Percentiles rank a stretch among this genome's conserved stretches.
These are phyloP conservation scores for Corythoichthys intestinalis DNA, from an alignment of 2,113 vertebrate species.

Conservation along the genomic window DNA sequence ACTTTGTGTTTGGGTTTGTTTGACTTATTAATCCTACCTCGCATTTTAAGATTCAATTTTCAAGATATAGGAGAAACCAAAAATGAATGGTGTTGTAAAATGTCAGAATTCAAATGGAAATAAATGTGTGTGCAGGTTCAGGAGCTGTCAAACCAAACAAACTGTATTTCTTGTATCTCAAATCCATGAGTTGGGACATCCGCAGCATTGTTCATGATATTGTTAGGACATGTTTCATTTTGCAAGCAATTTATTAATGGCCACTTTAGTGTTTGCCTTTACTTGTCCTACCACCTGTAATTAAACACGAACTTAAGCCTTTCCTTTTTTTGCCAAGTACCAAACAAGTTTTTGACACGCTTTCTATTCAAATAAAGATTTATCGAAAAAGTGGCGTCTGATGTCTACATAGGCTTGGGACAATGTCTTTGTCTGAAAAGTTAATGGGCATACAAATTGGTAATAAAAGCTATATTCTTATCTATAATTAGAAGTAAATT, in stretches of 20 bases:
- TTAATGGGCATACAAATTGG: no score
- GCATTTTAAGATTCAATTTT: neutral
- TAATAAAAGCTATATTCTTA: no score
- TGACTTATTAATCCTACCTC: neutral
- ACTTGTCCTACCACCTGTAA: conserved; percentile 5
- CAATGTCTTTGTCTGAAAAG: no score
- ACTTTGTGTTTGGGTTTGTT: neutral
- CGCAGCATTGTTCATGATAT: neutral
- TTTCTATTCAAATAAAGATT: neutral
- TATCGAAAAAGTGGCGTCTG: neutral
- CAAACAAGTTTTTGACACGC: neutral
- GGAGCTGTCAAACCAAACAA: neutral
- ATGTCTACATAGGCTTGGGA: no score
- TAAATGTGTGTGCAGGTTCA: neutral
- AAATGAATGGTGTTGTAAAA: neutral
- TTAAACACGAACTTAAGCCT: neutral
- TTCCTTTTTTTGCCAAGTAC: no score
- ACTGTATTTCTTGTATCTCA: neutral
- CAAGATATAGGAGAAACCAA: neutral
- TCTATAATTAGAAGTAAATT: no score
- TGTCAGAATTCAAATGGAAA: neutral
- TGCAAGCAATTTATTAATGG: neutral
- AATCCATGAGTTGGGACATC: neutral
- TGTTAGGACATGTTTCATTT: conserved; percentile 3
- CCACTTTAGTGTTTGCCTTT: conserved; percentile 7